Percentiles rank a stretch among this genome's conserved stretches.
Evolutionary conservation across 2,113 vertebrate species (phyloP).

Genomic region (Trogon melanurus): DNA sequence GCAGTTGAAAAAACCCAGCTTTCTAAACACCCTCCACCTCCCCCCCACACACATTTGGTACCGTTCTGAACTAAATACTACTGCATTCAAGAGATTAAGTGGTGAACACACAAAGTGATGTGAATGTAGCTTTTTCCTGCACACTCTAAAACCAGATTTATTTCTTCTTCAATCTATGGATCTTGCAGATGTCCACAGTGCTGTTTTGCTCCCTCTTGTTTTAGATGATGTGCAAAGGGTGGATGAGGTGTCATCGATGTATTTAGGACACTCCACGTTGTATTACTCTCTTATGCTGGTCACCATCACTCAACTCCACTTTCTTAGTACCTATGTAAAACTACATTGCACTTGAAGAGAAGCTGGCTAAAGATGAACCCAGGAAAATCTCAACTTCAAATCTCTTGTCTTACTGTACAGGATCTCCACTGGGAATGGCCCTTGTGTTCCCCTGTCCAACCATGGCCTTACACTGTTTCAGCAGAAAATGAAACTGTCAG

Average conservation of each 20-base stretch:
- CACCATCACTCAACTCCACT: not conserved
- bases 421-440: not conserved
- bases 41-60: not conserved
- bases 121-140: not conserved
- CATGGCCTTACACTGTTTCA: not conserved
- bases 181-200: not conserved
- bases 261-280: rapidly evolving
- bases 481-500: not conserved
- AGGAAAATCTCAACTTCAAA: not conserved
- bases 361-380: not conserved
- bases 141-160: not conserved
- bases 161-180: not conserved
- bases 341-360: not conserved
- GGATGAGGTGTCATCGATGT: not conserved
- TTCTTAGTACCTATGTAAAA: not conserved
- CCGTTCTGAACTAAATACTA: not conserved
- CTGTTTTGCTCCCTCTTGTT: not conserved
- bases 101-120: not conserved
- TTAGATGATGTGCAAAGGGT: not conserved
- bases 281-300: not conserved
- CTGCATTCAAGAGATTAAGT: not conserved
- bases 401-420: not conserved
- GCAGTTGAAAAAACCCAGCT: not conserved
- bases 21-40: not conserved
- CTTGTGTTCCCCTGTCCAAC: not conserved